Conservation (phyloP, 2,113 vertebrate genomes). For the Gila orcuttii region DNA sequence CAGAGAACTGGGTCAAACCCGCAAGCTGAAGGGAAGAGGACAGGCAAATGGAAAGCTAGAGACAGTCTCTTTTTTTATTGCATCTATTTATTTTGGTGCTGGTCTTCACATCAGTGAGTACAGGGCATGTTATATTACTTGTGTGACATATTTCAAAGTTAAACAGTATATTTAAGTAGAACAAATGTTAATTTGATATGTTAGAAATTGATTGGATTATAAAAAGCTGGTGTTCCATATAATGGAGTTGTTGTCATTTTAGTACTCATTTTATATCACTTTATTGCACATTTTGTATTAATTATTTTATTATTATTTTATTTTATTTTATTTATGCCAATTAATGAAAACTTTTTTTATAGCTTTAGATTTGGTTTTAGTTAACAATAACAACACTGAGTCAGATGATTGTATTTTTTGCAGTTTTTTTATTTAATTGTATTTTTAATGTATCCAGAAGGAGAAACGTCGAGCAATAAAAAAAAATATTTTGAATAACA, state of each 20-base stretch:
- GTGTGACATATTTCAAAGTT: not conserved
- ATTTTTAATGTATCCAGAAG: not conserved
- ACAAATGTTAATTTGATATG: not conserved
- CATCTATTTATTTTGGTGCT: conserved; percentile 23
- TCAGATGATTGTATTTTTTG: not conserved
- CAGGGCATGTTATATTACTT: not conserved
- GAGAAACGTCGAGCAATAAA: no score
- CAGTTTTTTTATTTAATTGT: not conserved
- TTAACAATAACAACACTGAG: no score
- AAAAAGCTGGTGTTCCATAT: not conserved
- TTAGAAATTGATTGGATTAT: not conserved
- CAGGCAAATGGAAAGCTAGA: conserved; percentile 9
- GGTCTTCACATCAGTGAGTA: not conserved
- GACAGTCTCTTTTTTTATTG: conserved; percentile 14
- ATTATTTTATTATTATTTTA: not conserved
- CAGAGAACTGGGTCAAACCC: conserved; percentile 34
- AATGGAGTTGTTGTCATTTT: not conserved
- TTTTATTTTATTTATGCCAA: no score
- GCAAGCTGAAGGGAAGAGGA: not conserved
- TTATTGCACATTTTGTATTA: not conserved
- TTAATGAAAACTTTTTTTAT: no score
- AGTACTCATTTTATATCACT: not conserved
- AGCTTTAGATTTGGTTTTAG: no score
- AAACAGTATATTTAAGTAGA: not conserved
- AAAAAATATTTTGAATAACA: no score